Base-by-base conservation (phyloP, 2,888 invertebrate genomes). In the Xiphydria camelus region DNA sequence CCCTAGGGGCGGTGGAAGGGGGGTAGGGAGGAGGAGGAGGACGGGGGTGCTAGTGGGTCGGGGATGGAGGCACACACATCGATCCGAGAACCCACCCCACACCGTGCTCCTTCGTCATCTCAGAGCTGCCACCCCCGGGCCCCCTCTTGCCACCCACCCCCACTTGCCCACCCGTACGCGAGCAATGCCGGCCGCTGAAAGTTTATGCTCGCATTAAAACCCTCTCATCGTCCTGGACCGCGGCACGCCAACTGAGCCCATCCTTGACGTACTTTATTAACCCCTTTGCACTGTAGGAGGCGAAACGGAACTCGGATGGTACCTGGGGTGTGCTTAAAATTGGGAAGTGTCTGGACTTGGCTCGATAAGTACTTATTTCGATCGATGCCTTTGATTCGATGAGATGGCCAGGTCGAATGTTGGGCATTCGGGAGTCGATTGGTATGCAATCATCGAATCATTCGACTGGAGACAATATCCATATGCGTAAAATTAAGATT, bases 41-140 rank as follows among this genome's bases (percentile, higher is more conserved):
- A 49, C 42, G 51, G 49, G 34, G 46, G 49, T 50, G 56, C 49
- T 49, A 55, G 44, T 15, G 21, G 22, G 35, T 45, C 38, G 48
- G 47, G 55, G 54, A 59, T 57, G 63, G 63, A 57, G 62, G 63
- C 59, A 63, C 70, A 69, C 64, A 70, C 73, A 72, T 73, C 70
- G 73, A 73, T 73, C 73, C 70, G 51, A 46, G 55, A 57, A 60
- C 60, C 67, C 61, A 59, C 62, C 62, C 63, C 4, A 53, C 55
- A 45, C 49, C 60, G 53, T 49, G 56, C 64, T 62, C 64, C 64
- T 70, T 62, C 68, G 68, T 68, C 68, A 68, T 70, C 66, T 69
- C 55, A 48, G 56, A 64, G 62, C 58, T 59, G 57, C 46, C 33
- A 25, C 44, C 45, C 45, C 43, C 37, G 22, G 45, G 17, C 22